Evolutionary conservation across 2,113 vertebrate species (phyloP).

Genomic region (Struthidea cinerea): DNA sequence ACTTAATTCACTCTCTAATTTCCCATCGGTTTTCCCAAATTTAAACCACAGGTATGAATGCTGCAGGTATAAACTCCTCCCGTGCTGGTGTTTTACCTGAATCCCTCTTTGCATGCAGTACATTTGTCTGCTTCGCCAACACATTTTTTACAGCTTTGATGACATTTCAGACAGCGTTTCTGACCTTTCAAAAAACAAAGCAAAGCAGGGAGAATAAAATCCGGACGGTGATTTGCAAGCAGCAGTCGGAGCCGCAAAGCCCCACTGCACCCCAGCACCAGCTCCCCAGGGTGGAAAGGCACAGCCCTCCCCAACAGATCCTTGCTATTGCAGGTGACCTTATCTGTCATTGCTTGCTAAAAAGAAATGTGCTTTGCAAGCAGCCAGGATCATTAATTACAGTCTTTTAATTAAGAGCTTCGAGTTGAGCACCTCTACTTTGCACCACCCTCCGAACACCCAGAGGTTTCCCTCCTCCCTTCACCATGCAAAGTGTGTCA

Average conservation of each 20-base stretch:
- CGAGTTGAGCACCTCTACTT: not conserved
- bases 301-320: not conserved
- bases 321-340: not conserved
- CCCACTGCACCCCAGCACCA: not conserved
- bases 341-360: not conserved
- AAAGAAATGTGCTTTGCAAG: not conserved
- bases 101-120: conserved; percentile 81
- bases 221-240: not conserved
- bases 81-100: conserved; percentile 72
- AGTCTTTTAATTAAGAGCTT: conserved; percentile 4
- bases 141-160: conserved; percentile 83
- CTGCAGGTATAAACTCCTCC: not conserved
- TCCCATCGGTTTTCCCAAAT: not conserved
- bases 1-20: not conserved
- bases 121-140: conserved; percentile 78
- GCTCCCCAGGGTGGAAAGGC: not conserved
- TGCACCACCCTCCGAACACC: not conserved
- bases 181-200: conserved; percentile 73
- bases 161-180: conserved; percentile 82
- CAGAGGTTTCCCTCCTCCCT: not conserved
- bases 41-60: not conserved
- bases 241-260: not conserved
- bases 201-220: not conserved
- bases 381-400: conserved; percentile 14
- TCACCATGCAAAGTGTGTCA: accelerated